Percentiles rank a stretch among this genome's conserved stretches.
Evolutionary conservation across 2,113 vertebrate species (phyloP).

Genomic region (Triplophysa rosa): DNA sequence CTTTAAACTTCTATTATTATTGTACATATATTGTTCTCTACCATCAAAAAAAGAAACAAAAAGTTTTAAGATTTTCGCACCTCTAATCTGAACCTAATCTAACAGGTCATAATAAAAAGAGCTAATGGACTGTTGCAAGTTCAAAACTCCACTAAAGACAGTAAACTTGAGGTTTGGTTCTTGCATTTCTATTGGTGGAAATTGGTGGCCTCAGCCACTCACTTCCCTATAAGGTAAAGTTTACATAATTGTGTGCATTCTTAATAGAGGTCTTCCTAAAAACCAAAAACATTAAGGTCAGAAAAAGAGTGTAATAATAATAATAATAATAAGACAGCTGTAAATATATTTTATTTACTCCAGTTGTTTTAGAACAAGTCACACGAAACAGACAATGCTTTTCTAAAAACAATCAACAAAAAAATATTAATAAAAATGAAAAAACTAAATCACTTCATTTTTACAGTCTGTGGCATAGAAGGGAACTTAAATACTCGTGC

Average conservation of each 20-base stretch:
- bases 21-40: too few species aligned
- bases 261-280: background rate
- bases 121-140: too few species aligned
- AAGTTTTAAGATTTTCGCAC: too few species aligned
- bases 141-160: too few species aligned
- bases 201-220: too few species aligned
- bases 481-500: background rate
- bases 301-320: background rate
- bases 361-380: slow-evolving; percentile 68
- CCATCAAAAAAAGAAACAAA: too few species aligned
- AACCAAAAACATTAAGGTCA: background rate
- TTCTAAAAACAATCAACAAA: slow-evolving; percentile 51
- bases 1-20: too few species aligned
- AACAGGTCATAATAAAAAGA: too few species aligned
- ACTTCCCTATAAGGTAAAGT: too few species aligned
- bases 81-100: too few species aligned
- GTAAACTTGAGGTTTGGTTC: too few species aligned
- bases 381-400: slow-evolving; percentile 62
- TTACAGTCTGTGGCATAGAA: background rate
- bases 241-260: background rate
- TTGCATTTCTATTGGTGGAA: too few species aligned
- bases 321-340: slow-evolving; percentile 36
- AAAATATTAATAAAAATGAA: background rate
- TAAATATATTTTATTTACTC: slow-evolving; percentile 66
- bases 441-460: slow-evolving; percentile 13